Conservation (phyloP, 1,140 invertebrate species). For the Pygmarrhopalites habei region DNA sequence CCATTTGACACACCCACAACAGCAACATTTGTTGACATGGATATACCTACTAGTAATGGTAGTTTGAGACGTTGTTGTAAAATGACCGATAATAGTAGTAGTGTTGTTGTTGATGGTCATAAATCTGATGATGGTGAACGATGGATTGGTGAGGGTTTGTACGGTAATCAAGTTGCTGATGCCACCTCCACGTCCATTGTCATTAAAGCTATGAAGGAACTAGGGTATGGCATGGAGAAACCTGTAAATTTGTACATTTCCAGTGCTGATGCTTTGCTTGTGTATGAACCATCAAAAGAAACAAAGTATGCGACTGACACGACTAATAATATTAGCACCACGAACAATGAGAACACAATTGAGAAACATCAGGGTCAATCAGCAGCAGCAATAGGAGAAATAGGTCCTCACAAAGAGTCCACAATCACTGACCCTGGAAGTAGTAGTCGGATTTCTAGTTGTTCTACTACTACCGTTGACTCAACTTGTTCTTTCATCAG, state of each 20-base stretch:
- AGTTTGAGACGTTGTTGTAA: background rate
- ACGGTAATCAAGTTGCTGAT: background rate
- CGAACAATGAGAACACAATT: too few relatives aligned
- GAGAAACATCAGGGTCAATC: too few relatives aligned
- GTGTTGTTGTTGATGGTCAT: too few relatives aligned
- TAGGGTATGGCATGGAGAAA: constrained; percentile 27
- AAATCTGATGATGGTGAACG: too few relatives aligned
- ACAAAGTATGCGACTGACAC: constrained; percentile 1
- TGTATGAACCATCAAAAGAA: constrained; percentile 20
- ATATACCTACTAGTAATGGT: background rate
- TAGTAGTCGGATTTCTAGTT: too few relatives aligned
- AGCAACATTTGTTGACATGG: background rate
- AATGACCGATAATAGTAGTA: background rate
- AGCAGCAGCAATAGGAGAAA: too few relatives aligned
- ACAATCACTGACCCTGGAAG: too few relatives aligned
- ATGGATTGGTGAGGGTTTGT: background rate
- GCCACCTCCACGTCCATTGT: background rate
- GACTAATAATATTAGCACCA: constrained; percentile 3
- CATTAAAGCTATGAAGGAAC: constrained; percentile 19
- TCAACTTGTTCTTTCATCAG: background rate
- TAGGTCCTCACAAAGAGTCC: too few relatives aligned
- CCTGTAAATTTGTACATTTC: constrained; percentile 35
- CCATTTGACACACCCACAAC: too few relatives aligned
- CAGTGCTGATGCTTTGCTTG: constrained; percentile 38
- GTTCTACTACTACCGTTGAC: too few relatives aligned